Conservation (phyloP, 2,888 invertebrate genomes). For the Xestia xanthographa region DNA sequence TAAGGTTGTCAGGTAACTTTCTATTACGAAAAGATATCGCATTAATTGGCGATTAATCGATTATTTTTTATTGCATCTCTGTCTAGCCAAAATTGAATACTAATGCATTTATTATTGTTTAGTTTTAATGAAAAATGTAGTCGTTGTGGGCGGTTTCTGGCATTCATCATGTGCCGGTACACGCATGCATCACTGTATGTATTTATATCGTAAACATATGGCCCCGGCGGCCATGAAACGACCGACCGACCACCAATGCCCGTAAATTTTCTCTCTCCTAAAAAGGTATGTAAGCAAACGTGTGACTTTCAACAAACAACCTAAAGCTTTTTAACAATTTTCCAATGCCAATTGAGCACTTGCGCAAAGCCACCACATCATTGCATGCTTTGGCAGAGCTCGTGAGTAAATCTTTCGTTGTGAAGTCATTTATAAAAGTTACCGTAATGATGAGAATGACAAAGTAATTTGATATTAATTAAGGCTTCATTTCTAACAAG, state of each 20-base stretch:
- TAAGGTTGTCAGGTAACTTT: conserved; percentile 69
- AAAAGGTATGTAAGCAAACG: conserved; percentile 61
- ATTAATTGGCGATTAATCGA: conserved; percentile 50
- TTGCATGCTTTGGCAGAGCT: background rate
- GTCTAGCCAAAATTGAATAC: conserved; percentile 32
- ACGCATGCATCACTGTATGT: conserved; percentile 73
- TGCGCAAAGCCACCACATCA: conserved; percentile 3
- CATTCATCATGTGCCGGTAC: conserved; percentile 80
- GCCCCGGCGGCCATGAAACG: conserved; percentile 78
- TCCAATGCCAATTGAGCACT: conserved; percentile 6
- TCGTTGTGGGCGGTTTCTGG: conserved; percentile 85
- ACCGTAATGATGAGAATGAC: background rate
- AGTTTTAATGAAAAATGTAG: conserved; percentile 49
- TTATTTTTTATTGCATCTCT: conserved; percentile 48
- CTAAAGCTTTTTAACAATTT: conserved; percentile 7
- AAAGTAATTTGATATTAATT: conserved; percentile 3
- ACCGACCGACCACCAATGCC: conserved; percentile 74
- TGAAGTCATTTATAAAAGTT: no score
- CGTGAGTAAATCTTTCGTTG: background rate
- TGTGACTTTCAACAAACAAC: conserved; percentile 55
- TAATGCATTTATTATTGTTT: conserved; percentile 29
- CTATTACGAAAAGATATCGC: conserved; percentile 62
- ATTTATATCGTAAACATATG: conserved; percentile 89
- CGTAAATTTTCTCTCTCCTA: conserved; percentile 71
- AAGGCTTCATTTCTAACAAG: background rate